Base-by-base conservation (phyloP, 2,888 invertebrate genomes). In the Harmothoe impar region DNA sequence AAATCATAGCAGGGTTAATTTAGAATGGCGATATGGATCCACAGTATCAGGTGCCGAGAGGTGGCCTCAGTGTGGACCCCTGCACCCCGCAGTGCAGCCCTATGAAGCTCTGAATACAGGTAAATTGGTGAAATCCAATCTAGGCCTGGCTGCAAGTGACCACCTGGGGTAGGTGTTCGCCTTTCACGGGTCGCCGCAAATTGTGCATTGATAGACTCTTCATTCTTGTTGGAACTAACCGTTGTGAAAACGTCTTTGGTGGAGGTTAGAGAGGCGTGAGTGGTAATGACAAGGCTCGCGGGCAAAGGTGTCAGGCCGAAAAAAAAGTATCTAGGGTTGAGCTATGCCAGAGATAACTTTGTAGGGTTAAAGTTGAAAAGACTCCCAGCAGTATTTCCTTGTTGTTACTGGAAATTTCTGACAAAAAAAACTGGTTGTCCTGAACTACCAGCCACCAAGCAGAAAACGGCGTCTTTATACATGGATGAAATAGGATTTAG, bases 71-170 rank as follows among this genome's bases (percentile, higher is more conserved):
- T 0, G 29, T 29, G 72, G 5, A 0, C 29, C 25, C 72, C 25
- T 72, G 31, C n/a, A 62, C 62, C 72, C 72, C 29, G 72, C 72
- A 25, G 72, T 25, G 72, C 15, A n/a, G 29, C 72, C 17, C 72
- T 72, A 25, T 72, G 72, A 12, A n/a, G 0, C 15, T 7, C 72
- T 29, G 72, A 72, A 72, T 29, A 72, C n/a, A 72, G n/a, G 20
- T 72, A 43, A 72, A 72, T 72, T 72, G 72, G 72, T 72, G 72
- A 72, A 72, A 72, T 72, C 72, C 72, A 72, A 72, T 72, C 72
- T 72, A 72, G 72, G 5, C 5, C 72, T 72, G 72, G 31, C 72
- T 72, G 72, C 25, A 72, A 72, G 72, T 72, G 72, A 72, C 72
- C 72, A 72, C 72, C 72, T 72, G 72, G 72, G 72, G 72, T 29